A percentile compares a stretch with the other conserved stretches of the same genome.
Conservation (phyloP, 2,797 vertebrate genomes). For the Myotis pilosus region DNA sequence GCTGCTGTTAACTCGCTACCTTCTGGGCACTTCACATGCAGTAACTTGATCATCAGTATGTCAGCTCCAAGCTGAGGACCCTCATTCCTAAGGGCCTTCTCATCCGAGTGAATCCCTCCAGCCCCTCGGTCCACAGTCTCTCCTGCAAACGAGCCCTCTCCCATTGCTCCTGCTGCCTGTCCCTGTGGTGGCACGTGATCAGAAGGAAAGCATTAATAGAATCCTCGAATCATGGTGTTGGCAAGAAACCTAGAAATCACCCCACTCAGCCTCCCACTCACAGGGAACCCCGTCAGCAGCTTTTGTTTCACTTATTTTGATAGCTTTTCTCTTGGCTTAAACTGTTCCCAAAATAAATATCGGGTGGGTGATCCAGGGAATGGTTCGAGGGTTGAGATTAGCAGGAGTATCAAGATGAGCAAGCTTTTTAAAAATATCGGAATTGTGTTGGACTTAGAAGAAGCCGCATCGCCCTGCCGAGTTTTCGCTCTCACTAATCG, state of each 20-base stretch:
- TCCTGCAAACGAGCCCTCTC: background rate
- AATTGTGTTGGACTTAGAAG: background rate
- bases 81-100: background rate
- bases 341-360: conserved; percentile 46
- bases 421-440: background rate
- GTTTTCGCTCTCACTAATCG: background rate
- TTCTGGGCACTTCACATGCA: background rate
- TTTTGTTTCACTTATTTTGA: conserved; percentile 32
- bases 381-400: background rate
- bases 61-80: background rate
- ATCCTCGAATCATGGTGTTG: background rate
- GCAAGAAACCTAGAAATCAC: conserved; percentile 43
- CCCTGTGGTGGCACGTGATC: background rate
- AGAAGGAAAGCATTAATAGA: background rate
- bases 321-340: conserved; percentile 51
- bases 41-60: background rate
- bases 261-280: background rate
- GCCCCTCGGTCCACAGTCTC: background rate
- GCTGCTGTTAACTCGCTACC: background rate
- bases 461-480: background rate
- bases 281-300: conserved; percentile 36
- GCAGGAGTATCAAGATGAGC: background rate
- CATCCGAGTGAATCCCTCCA: background rate
- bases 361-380: background rate
- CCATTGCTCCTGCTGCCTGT: background rate